Percentiles rank a stretch among this genome's conserved stretches.
Conservation (phyloP, 2,113 vertebrate genomes). For the Cepphus grylle region DNA sequence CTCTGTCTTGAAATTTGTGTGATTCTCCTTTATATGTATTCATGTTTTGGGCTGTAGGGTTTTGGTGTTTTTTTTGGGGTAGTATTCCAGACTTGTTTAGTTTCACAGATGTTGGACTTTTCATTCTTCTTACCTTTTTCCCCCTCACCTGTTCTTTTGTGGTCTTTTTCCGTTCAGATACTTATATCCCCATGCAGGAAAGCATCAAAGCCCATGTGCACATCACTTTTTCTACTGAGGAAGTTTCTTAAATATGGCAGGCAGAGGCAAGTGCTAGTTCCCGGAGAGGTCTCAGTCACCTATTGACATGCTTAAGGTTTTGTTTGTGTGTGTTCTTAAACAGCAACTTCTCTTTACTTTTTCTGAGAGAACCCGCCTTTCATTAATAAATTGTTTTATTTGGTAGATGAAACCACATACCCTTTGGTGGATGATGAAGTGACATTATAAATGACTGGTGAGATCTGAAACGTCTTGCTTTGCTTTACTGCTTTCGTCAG, state of each 20-base stretch:
- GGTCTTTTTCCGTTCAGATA: not conserved
- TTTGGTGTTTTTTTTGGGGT: accelerated
- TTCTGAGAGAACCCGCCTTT: not conserved
- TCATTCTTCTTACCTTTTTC: not conserved
- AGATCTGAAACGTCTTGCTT: not conserved
- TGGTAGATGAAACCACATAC: not conserved
- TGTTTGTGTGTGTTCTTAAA: not conserved
- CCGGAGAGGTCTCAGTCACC: not conserved
- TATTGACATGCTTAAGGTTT: not conserved
- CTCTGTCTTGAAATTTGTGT: not conserved
- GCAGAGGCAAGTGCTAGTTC: not conserved
- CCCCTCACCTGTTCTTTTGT: not conserved
- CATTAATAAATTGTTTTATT: not conserved
- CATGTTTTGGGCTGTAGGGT: not conserved
- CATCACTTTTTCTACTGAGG: not conserved
- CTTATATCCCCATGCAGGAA: not conserved
- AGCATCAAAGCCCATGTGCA: not conserved
- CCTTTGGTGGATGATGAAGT: not conserved
- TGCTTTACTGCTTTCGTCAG: not conserved
- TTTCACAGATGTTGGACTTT: not conserved
- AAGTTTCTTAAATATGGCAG: not conserved
- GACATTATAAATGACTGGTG: not conserved
- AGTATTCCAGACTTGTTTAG: not conserved
- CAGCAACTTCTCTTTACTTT: not conserved
- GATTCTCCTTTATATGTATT: not conserved